Base-by-base conservation (phyloP, 2,797 vertebrate genomes). In the Fringilla coelebs region DNA sequence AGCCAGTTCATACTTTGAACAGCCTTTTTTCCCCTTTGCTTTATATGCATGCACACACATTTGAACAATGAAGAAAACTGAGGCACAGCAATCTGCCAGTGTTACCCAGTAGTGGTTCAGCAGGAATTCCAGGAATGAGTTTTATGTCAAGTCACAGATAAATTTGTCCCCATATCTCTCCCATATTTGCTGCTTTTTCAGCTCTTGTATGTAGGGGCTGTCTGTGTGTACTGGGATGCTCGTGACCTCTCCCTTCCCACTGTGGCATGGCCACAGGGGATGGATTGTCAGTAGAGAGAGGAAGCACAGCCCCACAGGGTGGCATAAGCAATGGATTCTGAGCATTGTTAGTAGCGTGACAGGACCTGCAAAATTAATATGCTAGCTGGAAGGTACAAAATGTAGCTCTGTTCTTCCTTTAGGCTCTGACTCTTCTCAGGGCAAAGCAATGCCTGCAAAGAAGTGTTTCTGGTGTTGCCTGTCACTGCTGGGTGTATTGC, bases 361-460 rank as follows among this genome's bases (percentile, higher is more conserved):
- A 75, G 43, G 80, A 65, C 72, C 72, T 95, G 60, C 74, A 92
- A 93, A 84, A 96, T 95, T 81, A 60, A 89, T 86, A 40, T 32
- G 58, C 62, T 83, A 58, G 36, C 85, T 95, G 66, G 60, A 79
- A 93, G 79, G 72, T 20, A n/a, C 21, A 84, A 55, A 87, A 66
- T 79, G 32, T 63, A 25, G 68, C 18, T 70, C 75, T 68, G 67
- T 88, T 94, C 38, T 78, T 90, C 62, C 84, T 94, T 70, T 57
- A 86, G 89, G 88, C 63, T 90, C 49, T 79, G 60, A 51, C 68
- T 61, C 28, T 90, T 91, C 65, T 84, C 68, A 26, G 46, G 88
- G 48, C 62, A 66, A 75, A 74, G 60, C 8, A 10, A 3, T 54
- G 68, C 67, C 73, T 79, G 76, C 46, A 79, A 75, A 46, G 85